Conservation (phyloP, 2,888 invertebrate species). For the Drosophila stalkeri region DNA sequence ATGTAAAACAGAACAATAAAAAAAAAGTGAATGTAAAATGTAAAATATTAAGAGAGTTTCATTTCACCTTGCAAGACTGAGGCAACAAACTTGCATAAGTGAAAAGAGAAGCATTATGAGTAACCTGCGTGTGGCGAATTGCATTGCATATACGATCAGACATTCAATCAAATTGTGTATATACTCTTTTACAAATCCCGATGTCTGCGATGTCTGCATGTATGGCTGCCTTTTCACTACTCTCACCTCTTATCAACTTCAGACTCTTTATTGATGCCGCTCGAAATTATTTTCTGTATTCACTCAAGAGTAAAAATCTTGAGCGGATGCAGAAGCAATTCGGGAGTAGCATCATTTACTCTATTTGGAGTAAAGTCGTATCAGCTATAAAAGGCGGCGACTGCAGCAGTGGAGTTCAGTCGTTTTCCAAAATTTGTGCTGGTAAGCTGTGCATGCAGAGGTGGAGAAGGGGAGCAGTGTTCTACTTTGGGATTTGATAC, state of each 20-base stretch:
- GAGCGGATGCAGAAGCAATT: not conserved
- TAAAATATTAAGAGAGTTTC: constrained; percentile 41
- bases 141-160: not conserved
- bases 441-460: not conserved
- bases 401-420: not conserved
- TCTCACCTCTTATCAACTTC: not conserved
- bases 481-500: not conserved
- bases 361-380: not conserved
- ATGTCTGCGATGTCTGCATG: not conserved
- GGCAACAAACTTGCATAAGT: constrained; percentile 41
- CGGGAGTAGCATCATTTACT: not conserved
- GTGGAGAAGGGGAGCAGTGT: too few species aligned
- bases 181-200: not conserved
- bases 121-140: rapidly evolving
- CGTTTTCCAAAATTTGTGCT: not conserved
- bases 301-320: not conserved
- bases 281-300: too few species aligned
- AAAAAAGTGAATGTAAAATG: constrained; percentile 81
- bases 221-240: not conserved
- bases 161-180: not conserved
- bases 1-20: constrained; percentile 76
- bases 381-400: not conserved
- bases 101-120: not conserved
- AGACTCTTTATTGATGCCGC: not conserved
- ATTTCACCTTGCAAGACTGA: constrained; percentile 31